Conservation (phyloP, 2,113 vertebrate species). For the Tragelaphus scriptus region DNA sequence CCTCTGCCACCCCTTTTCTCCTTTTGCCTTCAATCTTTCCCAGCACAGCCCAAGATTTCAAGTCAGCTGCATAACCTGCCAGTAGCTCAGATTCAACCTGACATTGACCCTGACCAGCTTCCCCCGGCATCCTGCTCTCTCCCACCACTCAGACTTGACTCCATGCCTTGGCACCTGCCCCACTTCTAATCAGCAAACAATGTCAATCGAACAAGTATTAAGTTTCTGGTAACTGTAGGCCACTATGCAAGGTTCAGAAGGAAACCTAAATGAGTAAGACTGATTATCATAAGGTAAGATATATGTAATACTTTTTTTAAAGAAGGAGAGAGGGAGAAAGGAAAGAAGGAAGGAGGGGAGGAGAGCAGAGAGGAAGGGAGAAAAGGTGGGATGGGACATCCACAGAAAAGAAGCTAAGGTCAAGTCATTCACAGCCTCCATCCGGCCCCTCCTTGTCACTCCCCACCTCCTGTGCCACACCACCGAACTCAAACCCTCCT, state of each 20-base stretch:
- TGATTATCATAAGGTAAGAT: neutral
- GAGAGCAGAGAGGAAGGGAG: neutral
- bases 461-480: neutral
- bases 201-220: neutral
- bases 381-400: neutral
- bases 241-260: neutral
- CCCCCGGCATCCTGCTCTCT: neutral
- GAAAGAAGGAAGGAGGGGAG: neutral
- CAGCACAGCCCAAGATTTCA: neutral
- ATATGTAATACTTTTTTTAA: neutral
- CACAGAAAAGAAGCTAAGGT: neutral
- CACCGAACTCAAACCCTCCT: neutral
- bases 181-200: neutral
- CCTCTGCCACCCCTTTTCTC: neutral
- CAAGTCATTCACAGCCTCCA: neutral
- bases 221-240: neutral
- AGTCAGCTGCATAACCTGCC: neutral
- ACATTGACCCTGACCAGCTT: neutral
- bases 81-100: neutral
- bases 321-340: neutral
- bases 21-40: neutral
- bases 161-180: neutral
- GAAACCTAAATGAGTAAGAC: neutral
- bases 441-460: neutral
- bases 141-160: neutral